A percentile compares a stretch with the other conserved stretches of the same genome.
Conservation (phyloP, 2,797 vertebrate genomes). For the Eremophila alpestris region DNA sequence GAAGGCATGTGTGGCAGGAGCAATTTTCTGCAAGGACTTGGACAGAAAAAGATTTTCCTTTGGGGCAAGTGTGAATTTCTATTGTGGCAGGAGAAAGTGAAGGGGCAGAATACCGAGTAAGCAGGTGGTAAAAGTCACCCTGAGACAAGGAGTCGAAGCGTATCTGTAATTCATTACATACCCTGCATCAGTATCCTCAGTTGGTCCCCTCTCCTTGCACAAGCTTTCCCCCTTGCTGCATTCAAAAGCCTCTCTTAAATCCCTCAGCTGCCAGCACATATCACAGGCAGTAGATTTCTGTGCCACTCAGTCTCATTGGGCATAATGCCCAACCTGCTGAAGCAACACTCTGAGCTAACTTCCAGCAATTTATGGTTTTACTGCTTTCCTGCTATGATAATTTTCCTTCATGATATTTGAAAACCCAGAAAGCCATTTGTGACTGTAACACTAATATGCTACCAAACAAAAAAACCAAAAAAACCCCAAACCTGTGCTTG, state of each 20-base stretch:
- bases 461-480: not conserved
- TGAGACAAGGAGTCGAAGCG: not conserved
- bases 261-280: not conserved
- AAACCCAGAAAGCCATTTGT: not conserved
- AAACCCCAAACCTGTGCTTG: not conserved
- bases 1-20: not conserved
- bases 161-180: not conserved
- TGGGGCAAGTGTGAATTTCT: not conserved
- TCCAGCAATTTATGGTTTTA: constrained; percentile 3
- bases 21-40: not conserved
- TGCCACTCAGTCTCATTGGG: not conserved
- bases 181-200: not conserved
- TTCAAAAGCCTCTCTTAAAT: not conserved
- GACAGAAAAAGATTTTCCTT: not conserved
- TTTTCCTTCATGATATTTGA: constrained; percentile 5
- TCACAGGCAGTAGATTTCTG: not conserved
- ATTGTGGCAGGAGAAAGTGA: not conserved
- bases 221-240: not conserved
- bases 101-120: not conserved
- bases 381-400: constrained; percentile 32
- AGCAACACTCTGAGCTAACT: not conserved
- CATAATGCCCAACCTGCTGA: not conserved
- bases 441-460: not conserved
- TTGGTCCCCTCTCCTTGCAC: not conserved
- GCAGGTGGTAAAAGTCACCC: not conserved